Conservation (phyloP, 2,113 vertebrate genomes). For the Crocuta crocuta region DNA sequence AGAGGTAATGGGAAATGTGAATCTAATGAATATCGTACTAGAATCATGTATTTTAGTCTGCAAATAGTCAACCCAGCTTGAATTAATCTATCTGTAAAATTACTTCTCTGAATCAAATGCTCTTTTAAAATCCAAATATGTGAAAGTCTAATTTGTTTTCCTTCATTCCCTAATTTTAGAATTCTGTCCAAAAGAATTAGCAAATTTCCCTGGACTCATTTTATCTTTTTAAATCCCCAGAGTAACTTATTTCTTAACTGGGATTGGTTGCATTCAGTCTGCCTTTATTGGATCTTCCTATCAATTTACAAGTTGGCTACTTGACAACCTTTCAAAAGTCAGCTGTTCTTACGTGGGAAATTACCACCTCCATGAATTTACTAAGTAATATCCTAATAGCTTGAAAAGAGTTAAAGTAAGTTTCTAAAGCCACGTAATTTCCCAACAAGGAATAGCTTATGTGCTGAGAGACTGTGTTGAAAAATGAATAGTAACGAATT, state of each 20-base stretch:
- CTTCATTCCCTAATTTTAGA: conserved; percentile 63
- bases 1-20: conserved; percentile 32
- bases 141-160: conserved; percentile 71
- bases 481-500: conserved; percentile 26
- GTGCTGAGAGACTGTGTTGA: neutral
- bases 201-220: conserved; percentile 52
- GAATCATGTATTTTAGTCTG: neutral
- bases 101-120: conserved; percentile 60
- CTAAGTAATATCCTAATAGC: neutral
- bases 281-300: conserved; percentile 32
- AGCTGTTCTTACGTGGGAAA: conserved; percentile 14
- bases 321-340: neutral
- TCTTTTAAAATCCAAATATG: conserved; percentile 69
- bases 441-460: conserved; percentile 39
- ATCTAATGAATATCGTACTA: neutral
- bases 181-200: conserved; percentile 69
- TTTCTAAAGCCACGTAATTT: conserved; percentile 33
- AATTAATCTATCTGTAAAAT: conserved; percentile 68
- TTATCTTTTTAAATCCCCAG: conserved; percentile 68
- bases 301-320: conserved; percentile 17
- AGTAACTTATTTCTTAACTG: conserved; percentile 66
- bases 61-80: conserved; percentile 49
- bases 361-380: neutral
- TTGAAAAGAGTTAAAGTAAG: conserved; percentile 64
- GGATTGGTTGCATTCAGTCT: conserved; percentile 18